Evolutionary conservation across 2,797 vertebrate genomes (phyloP), one percentile per base, ranked within the genome.

Genomic region (Columba guinea): DNA sequence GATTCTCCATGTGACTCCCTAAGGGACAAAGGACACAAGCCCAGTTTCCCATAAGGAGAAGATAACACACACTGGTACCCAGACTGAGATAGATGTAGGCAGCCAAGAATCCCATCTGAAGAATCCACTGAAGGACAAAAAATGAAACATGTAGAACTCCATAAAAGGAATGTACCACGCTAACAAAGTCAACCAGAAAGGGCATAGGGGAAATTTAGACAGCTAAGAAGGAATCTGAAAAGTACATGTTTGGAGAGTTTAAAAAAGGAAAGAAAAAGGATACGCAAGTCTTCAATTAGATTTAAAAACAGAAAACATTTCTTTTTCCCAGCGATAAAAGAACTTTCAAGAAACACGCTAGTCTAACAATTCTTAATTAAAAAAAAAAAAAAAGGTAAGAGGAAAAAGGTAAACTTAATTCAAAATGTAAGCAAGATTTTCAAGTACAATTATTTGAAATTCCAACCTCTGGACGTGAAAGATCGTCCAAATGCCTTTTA

Each of bases 251-350:
- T 94, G 80, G 87, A 91, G 84, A 92, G 67, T 84, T 90, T 95
- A 95, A 94, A 96, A 94, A 95, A 95, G 84, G 90, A 95, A 95
- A 95, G 67, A 82, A 95, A 70, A 87, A 58, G 55, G 60, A 82
- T 90, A 90, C 83, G 84, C 48, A 88, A 93, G 49, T 48, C 62
- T 90, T 90, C 81, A 92, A 64, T 80, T 90, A 89, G 37, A 77
- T 73, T 79, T 86, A 94, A 82, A 95, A 70, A 93, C 27, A 88
- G 44, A 87, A 95, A 96, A 93, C 27, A 94, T 82, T 87, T 93
- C 52, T 58, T 80, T 89, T 93, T 62, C 62, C 53, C 80, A 74
- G 41, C 19, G 37, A 73, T 52, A 86, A 84, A 94, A 87, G 67
- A 55, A 67, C 67, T 82, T 90, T 91, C 55, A 80, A 82, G 59